Percentiles rank a stretch among this genome's conserved stretches.
Evolutionary conservation across 2,797 vertebrate species (phyloP).

Genomic region (Gymnocypris eckloni): DNA sequence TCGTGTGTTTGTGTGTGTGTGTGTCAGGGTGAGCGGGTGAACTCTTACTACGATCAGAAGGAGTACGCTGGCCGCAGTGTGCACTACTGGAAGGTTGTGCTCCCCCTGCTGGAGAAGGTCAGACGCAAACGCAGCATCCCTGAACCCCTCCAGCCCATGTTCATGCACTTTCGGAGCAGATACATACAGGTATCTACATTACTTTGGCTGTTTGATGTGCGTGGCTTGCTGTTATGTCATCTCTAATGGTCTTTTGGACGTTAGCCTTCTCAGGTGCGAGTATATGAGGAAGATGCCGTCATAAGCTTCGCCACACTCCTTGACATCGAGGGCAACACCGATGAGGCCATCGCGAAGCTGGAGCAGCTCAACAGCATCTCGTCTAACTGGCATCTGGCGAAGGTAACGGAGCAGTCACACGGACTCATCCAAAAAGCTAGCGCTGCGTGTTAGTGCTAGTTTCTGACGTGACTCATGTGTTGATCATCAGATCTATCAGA

Average conservation of each 20-base stretch:
- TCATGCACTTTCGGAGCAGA: constrained; percentile 90
- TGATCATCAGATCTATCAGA: constrained; percentile 87
- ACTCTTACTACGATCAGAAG: constrained; percentile 95
- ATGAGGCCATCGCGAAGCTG: constrained; percentile 89
- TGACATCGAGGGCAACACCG: constrained; percentile 91
- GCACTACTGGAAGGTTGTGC: constrained; percentile 92
- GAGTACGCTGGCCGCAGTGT: constrained; percentile 93
- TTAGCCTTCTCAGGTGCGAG: constrained; percentile 83
- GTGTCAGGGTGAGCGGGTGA: constrained; percentile 84
- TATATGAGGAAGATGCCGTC: constrained; percentile 86
- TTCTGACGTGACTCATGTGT: neutral
- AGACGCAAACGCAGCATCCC: constrained; percentile 88
- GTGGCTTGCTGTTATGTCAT: neutral
- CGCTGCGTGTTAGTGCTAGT: neutral
- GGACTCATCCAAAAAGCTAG: neutral
- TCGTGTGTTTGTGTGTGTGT: neutral
- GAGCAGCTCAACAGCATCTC: constrained; percentile 89
- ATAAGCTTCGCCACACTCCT: constrained; percentile 87
- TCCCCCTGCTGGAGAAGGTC: constrained; percentile 86
- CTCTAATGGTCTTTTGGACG: constrained; percentile 12
- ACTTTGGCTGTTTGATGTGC: neutral
- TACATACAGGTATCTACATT: constrained; percentile 86
- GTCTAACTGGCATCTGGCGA: constrained; percentile 92
- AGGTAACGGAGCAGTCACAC: constrained; percentile 72
- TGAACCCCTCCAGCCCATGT: constrained; percentile 92